Evolutionary conservation across 2,888 invertebrate genomes (phyloP).

Genomic region (Pyrrhosoma nymphula): DNA sequence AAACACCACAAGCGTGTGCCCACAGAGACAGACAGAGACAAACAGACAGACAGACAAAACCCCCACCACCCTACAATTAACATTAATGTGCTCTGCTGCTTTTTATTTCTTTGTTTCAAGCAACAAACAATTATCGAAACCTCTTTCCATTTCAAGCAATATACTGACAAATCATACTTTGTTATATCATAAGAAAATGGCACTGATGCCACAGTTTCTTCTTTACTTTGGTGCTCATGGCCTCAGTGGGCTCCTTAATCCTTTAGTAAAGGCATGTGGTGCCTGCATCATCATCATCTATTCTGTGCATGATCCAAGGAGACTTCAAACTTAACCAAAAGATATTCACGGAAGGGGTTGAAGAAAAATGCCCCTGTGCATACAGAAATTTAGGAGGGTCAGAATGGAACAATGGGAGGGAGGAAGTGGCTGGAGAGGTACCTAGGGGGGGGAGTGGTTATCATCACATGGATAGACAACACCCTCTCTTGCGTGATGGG

Average conservation of each 20-base stretch:
- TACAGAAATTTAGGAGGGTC: background rate
- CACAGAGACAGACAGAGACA: background rate
- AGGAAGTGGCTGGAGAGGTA: background rate
- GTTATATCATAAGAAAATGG: background rate
- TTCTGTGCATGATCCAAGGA: slow-evolving; percentile 71
- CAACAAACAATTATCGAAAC: background rate
- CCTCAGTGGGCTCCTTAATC: slow-evolving; percentile 1
- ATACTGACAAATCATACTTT: slow-evolving; percentile 22
- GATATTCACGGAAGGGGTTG: slow-evolving; percentile 44
- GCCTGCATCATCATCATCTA: slow-evolving; percentile 68
- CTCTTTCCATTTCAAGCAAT: background rate
- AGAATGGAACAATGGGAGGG: background rate
- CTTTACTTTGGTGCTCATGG: background rate
- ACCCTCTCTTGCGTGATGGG: background rate
- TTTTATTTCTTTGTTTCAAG: background rate
- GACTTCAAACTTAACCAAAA: slow-evolving; percentile 53
- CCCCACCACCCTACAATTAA: background rate
- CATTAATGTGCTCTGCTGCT: background rate
- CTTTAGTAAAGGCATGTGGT: background rate
- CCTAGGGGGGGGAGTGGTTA: background rate
- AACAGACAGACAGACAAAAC: slow-evolving; percentile 25
- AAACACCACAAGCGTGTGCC: background rate
- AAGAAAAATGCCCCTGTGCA: slow-evolving; percentile 50
- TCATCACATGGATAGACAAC: background rate
- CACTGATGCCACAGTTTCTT: slow-evolving; percentile 14